phyloP scores from a whole-genome alignment of 2,113 vertebrate species.

The Oryzias javanicus region DNA sequence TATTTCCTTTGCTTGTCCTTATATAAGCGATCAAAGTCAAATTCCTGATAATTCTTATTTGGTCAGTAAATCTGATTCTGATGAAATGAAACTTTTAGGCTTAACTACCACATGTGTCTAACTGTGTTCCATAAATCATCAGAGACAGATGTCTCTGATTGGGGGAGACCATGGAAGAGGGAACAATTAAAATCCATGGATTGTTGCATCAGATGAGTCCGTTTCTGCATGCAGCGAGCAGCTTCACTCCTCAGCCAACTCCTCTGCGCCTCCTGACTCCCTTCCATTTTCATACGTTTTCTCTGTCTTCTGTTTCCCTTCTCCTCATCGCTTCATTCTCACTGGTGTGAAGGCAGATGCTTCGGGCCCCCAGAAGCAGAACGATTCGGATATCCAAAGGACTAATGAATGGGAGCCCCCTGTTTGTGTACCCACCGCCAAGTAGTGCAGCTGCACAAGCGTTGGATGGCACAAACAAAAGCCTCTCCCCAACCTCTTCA shows the following conservation, averaged over 20 bases:
- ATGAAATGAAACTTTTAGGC: neutral
- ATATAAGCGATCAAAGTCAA: too few species aligned
- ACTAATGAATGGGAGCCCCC: conserved; percentile 75
- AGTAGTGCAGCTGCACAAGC: conserved; percentile 70
- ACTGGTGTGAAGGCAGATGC: conserved; percentile 73
- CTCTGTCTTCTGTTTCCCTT: conserved; percentile 35
- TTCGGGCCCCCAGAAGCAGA: conserved; percentile 64
- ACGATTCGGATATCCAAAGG: conserved; percentile 71
- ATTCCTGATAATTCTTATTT: too few species aligned
- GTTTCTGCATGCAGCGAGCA: conserved; percentile 35
- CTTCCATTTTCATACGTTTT: conserved; percentile 45
- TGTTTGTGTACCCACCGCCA: conserved; percentile 71
- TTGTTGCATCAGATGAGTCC: conserved; percentile 19
- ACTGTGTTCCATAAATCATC: conserved; percentile 63
- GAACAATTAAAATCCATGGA: conserved; percentile 34
- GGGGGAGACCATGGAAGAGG: conserved; percentile 48
- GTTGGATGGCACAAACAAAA: conserved; percentile 58
- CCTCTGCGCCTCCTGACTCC: conserved; percentile 32
- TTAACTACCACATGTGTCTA: conserved; percentile 27
- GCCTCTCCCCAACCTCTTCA: conserved; percentile 8
- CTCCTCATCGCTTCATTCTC: conserved; percentile 23
- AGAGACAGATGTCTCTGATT: conserved; percentile 72
- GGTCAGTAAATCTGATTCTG: too few species aligned
- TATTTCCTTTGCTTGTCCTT: too few species aligned
- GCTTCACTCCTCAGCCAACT: conserved; percentile 22